A percentile compares a stretch with the other conserved stretches of the same genome.
These are phyloP conservation scores for Diplodus sargus DNA, from an alignment of 2,797 vertebrate species.

Conservation along the genomic window DNA sequence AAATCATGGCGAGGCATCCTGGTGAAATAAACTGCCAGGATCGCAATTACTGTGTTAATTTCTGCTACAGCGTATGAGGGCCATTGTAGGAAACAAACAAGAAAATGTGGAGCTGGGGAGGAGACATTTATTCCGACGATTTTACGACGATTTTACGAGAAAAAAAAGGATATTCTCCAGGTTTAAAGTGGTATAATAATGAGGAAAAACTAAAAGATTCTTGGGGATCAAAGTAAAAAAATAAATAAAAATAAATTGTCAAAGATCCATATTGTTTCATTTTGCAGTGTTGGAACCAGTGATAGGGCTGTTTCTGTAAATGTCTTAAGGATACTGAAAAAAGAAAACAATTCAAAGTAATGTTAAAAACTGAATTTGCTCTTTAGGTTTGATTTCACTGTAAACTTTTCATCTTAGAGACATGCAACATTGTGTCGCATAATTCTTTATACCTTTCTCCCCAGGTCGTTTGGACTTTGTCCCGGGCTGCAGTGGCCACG, in stretches of 20 bases:
- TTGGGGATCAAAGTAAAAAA: neutral
- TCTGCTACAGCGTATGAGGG: neutral
- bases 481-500: constrained; percentile 94
- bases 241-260: neutral
- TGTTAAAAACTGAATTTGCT: neutral
- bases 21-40: too few relatives aligned
- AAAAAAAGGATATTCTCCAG: too few relatives aligned
- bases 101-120: too few relatives aligned
- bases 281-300: too few relatives aligned
- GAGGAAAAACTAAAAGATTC: too few relatives aligned
- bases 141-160: too few relatives aligned
- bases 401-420: neutral
- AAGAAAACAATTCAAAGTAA: neutral
- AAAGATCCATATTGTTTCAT: too few relatives aligned
- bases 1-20: neutral
- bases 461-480: constrained; percentile 92
- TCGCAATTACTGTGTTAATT: neutral
- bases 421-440: neutral
- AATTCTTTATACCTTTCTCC: neutral
- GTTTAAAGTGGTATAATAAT: too few relatives aligned
- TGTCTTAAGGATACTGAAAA: too few relatives aligned
- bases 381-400: neutral
- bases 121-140: too few relatives aligned
- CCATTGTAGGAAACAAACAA: too few relatives aligned
- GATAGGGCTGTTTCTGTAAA: too few relatives aligned